phyloP scores from a whole-genome alignment of 2,113 vertebrate genomes.

The Peucedramus taeniatus region DNA sequence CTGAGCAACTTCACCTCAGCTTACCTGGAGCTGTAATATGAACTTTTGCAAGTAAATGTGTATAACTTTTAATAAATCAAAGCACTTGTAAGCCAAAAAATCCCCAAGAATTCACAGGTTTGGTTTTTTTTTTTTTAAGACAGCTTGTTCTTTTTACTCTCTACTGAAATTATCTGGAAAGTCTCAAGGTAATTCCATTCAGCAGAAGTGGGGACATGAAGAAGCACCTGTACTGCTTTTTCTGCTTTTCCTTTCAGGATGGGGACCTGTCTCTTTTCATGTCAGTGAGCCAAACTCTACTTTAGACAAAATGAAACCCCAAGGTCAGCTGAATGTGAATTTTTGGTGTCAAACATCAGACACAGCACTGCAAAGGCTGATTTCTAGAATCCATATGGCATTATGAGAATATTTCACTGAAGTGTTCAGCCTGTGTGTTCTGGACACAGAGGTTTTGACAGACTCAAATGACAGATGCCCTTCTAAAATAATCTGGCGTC shows the following conservation, averaged over 20 bases:
- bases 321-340: not conserved
- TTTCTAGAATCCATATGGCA: not conserved
- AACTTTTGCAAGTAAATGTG: not conserved
- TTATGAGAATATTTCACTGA: not conserved
- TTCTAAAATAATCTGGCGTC: not conserved
- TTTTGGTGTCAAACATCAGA: not conserved
- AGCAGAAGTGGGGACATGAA: not conserved
- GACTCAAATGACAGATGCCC: not conserved
- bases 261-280: not conserved
- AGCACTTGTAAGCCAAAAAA: not conserved
- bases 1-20: not conserved
- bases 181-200: not conserved
- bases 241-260: not conserved
- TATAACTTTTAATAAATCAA: not conserved
- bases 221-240: not conserved
- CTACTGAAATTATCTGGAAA: not conserved
- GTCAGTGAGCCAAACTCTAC: not conserved
- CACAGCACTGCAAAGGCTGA: not conserved
- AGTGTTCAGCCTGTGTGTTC: not conserved
- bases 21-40: not conserved
- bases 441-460: not conserved
- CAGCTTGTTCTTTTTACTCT: not conserved
- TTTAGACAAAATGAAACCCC: not conserved
- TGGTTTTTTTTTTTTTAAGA: not conserved
- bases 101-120: not conserved